A percentile compares a stretch with the other conserved stretches of the same genome.
Conservation (phyloP, 2,888 invertebrate species). For the Lysandra coridon region DNA sequence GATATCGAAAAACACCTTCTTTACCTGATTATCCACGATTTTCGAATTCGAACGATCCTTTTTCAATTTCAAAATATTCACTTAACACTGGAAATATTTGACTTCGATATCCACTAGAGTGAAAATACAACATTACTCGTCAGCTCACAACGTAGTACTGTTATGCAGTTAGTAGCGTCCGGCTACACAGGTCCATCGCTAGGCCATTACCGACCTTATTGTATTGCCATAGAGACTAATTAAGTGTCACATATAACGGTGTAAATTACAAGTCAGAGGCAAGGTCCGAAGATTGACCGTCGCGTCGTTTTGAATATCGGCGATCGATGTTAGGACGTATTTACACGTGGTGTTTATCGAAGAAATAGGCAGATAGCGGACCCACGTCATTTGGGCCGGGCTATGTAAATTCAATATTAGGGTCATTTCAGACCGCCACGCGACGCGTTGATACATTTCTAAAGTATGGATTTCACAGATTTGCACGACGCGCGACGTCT, state of each 20-base stretch:
- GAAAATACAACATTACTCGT: neutral
- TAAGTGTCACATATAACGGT: constrained; percentile 1
- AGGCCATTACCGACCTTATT: neutral
- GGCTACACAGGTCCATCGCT: neutral
- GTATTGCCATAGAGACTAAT: neutral
- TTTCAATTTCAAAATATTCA: neutral
- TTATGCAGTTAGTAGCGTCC: neutral
- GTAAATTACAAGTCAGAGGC: neutral
- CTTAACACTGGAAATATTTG: neutral
- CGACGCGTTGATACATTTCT: too few relatives aligned
- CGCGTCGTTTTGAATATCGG: neutral
- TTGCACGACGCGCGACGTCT: too few relatives aligned
- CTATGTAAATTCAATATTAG: too few relatives aligned
- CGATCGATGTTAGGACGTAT: neutral
- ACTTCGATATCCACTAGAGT: neutral
- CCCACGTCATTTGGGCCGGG: too few relatives aligned
- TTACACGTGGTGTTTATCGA: neutral
- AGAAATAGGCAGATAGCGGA: neutral
- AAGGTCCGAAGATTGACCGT: constrained; percentile 2
- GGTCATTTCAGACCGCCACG: too few relatives aligned
- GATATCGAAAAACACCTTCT: neutral
- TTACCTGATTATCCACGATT: neutral
- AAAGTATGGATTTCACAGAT: too few relatives aligned
- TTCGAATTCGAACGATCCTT: neutral
- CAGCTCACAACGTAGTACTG: neutral